These are phyloP conservation scores for Microchirus variegatus DNA, from an alignment of 2,797 vertebrate genomes.

Conservation along the genomic window DNA sequence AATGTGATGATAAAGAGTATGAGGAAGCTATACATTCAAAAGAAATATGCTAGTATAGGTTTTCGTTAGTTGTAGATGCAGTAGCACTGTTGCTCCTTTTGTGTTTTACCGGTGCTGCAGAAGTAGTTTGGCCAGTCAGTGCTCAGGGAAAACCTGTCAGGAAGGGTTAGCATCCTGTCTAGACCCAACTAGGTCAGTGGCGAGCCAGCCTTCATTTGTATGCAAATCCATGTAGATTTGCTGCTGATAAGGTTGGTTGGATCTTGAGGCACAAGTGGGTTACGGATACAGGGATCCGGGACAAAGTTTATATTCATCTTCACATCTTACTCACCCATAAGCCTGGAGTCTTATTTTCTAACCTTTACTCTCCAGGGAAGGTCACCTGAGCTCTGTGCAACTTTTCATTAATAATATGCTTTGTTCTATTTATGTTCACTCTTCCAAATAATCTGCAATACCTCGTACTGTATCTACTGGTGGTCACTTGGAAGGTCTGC, in stretches of 20 bases:
- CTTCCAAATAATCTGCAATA: constrained; percentile 20
- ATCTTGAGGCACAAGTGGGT: constrained; percentile 65
- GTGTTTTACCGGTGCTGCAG: constrained; percentile 36
- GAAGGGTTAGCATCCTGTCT: constrained; percentile 64
- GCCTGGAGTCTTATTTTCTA: constrained; percentile 49
- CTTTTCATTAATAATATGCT: constrained; percentile 33
- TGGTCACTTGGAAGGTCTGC: constrained; percentile 3
- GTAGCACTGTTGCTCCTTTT: constrained; percentile 31
- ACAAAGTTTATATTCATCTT: constrained; percentile 63
- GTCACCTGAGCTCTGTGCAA: constrained; percentile 36
- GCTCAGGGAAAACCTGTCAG: constrained; percentile 73
- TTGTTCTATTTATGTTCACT: constrained; percentile 32
- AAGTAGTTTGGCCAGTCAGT: constrained; percentile 44
- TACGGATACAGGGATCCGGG: constrained; percentile 58
- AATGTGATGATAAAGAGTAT: too few relatives aligned
- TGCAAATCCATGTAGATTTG: constrained; percentile 81
- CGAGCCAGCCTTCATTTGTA: constrained; percentile 74
- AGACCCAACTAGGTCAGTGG: constrained; percentile 74
- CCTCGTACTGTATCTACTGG: constrained; percentile 11
- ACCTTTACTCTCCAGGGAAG: constrained; percentile 64
- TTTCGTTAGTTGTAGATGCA: constrained; percentile 15
- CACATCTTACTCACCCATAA: constrained; percentile 49
- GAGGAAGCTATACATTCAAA: too few relatives aligned
- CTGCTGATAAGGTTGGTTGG: constrained; percentile 76
- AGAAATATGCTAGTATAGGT: neutral